A percentile compares a stretch with the other conserved stretches of the same genome.
phyloP scores from a whole-genome alignment of 2,113 vertebrate species.

The Macaca fascicularis region DNA sequence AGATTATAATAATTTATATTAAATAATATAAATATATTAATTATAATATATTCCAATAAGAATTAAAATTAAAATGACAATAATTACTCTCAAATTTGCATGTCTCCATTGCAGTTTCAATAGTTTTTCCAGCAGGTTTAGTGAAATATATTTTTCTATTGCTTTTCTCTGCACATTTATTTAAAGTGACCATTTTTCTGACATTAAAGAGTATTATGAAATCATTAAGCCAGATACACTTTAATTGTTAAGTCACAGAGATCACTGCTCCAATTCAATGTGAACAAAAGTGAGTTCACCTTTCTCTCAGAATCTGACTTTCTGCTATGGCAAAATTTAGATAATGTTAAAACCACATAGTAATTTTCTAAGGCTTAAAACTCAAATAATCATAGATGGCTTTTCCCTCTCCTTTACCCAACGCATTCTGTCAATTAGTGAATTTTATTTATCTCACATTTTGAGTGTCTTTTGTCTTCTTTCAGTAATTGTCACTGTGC shows the following conservation, averaged over 20 bases:
- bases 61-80: background rate
- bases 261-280: background rate
- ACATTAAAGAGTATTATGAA: background rate
- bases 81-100: background rate
- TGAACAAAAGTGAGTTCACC: background rate
- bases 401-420: background rate
- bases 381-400: background rate
- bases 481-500: background rate
- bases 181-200: background rate
- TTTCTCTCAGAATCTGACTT: background rate
- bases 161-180: background rate
- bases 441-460: background rate
- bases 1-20: background rate
- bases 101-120: background rate
- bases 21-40: too few relatives aligned
- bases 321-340: background rate
- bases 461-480: background rate
- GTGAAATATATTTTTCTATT: background rate
- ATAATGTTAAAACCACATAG: background rate
- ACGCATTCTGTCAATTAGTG: background rate
- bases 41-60: background rate
- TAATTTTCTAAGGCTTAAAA: background rate
- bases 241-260: background rate
- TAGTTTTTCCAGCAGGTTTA: background rate
- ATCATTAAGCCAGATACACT: background rate